These are phyloP conservation scores for Megamerina dolium DNA, from an alignment of 2,888 invertebrate species.

Conservation along the genomic window DNA sequence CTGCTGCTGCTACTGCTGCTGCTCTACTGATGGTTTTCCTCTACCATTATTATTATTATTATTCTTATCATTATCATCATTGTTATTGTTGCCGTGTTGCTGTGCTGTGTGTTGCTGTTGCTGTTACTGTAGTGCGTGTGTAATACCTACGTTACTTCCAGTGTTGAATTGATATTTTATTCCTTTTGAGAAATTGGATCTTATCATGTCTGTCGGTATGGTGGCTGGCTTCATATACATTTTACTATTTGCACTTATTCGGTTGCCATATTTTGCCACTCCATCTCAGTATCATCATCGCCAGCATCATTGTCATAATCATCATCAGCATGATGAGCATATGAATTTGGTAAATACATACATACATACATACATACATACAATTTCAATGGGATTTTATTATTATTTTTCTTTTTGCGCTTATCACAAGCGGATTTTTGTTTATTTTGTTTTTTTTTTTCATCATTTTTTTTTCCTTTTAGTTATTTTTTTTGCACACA, in stretches of 20 bases:
- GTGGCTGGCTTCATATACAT: no score
- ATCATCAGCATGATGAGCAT: not conserved
- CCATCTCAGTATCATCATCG: not conserved
- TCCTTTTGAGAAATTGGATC: conserved; percentile 41
- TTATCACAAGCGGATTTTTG: not conserved
- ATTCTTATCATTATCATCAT: no score
- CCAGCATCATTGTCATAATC: not conserved
- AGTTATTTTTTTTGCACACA: not conserved
- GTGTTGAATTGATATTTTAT: conserved; percentile 25
- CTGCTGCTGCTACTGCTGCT: conserved; percentile 8
- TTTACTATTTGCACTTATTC: no score
- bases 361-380: no score
- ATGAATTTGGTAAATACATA: no score
- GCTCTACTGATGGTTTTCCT: not conserved
- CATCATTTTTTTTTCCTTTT: not conserved
- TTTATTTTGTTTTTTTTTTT: not conserved
- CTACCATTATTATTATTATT: no score
- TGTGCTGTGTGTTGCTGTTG: not conserved
- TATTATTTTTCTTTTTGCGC: not conserved
- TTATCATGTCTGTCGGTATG: no score
- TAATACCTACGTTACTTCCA: not conserved
- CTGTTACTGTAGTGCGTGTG: not conserved
- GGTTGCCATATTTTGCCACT: not conserved
- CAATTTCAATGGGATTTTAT: no score
- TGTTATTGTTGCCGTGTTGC: no score